Evolutionary conservation across 2,113 vertebrate species (phyloP).

Genomic region (Lampris megalopsis): DNA sequence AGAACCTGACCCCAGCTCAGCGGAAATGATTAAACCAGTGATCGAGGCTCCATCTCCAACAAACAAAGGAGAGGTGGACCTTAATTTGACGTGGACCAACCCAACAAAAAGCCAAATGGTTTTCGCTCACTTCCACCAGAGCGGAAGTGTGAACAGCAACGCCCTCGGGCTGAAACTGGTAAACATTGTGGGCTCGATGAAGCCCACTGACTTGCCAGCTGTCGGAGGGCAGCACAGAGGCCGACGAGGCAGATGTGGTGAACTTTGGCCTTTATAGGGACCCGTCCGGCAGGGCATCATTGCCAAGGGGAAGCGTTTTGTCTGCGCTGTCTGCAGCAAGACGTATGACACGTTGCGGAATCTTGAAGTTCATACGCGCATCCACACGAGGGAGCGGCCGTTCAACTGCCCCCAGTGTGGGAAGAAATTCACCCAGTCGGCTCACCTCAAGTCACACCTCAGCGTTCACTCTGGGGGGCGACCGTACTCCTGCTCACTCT

Average conservation of each 20-base stretch:
- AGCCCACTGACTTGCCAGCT: slow-evolving; percentile 39
- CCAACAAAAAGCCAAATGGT: slow-evolving; percentile 7
- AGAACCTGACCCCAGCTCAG: no score
- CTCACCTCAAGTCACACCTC: slow-evolving; percentile 78
- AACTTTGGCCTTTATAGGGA: slow-evolving; percentile 53
- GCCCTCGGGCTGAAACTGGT: slow-evolving; percentile 61
- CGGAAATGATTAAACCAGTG: neutral
- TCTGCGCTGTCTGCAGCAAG: slow-evolving; percentile 68
- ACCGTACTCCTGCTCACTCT: slow-evolving; percentile 70
- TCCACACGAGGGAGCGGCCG: slow-evolving; percentile 79
- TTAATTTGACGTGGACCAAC: slow-evolving; percentile 55
- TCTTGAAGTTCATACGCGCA: slow-evolving; percentile 78
- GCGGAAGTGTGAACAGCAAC: slow-evolving; percentile 28
- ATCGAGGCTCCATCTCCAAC: slow-evolving; percentile 19
- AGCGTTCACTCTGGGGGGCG: slow-evolving; percentile 77
- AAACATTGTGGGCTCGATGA: slow-evolving; percentile 44
- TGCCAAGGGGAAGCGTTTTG: slow-evolving; percentile 42
- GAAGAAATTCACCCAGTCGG: slow-evolving; percentile 80
- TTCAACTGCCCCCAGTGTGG: slow-evolving; percentile 77
- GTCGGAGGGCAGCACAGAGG: slow-evolving; percentile 47
- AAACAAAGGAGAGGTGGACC: slow-evolving; percentile 24
- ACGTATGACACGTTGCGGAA: slow-evolving; percentile 73
- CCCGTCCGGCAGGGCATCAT: neutral
- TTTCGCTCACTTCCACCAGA: slow-evolving; percentile 39
- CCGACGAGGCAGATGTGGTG: slow-evolving; percentile 33